Conservation (phyloP, 2,113 vertebrate species). For the Motacilla tschutschensis region DNA sequence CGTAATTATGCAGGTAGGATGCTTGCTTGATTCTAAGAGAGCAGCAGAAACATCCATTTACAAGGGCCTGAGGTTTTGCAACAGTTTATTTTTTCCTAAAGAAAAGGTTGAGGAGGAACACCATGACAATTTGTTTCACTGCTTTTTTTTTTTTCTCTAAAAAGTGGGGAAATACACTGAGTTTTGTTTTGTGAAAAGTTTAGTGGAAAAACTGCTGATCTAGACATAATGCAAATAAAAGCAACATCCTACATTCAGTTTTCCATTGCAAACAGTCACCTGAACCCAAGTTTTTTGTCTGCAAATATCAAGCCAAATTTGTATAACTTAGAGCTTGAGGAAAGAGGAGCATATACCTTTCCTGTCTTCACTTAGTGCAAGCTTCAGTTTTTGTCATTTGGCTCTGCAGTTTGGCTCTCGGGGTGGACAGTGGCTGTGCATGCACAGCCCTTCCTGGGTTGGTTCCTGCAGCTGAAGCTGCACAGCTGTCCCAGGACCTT, state of each 20-base stretch:
- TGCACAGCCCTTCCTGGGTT: neutral
- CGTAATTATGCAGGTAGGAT: neutral
- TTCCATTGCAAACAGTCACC: neutral
- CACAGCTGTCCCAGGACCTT: neutral
- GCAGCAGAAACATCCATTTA: neutral
- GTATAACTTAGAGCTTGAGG: neutral
- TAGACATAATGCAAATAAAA: neutral
- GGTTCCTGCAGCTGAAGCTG: neutral
- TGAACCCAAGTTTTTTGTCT: neutral
- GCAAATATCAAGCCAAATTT: neutral
- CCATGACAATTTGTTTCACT: neutral
- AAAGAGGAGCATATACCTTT: neutral
- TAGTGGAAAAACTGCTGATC: neutral
- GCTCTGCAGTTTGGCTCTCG: neutral
- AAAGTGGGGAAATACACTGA: neutral
- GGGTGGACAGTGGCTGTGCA: neutral
- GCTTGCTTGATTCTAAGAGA: neutral
- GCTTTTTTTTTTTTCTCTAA: neutral
- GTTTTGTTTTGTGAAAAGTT: neutral
- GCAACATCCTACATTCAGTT: neutral
- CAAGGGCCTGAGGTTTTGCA: neutral
- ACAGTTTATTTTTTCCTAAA: neutral
- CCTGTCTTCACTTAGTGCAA: neutral
- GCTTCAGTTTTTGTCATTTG: neutral
- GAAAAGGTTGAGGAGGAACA: neutral